phyloP scores from a whole-genome alignment of 2,113 vertebrate species.

The Pteruthius melanotis region DNA sequence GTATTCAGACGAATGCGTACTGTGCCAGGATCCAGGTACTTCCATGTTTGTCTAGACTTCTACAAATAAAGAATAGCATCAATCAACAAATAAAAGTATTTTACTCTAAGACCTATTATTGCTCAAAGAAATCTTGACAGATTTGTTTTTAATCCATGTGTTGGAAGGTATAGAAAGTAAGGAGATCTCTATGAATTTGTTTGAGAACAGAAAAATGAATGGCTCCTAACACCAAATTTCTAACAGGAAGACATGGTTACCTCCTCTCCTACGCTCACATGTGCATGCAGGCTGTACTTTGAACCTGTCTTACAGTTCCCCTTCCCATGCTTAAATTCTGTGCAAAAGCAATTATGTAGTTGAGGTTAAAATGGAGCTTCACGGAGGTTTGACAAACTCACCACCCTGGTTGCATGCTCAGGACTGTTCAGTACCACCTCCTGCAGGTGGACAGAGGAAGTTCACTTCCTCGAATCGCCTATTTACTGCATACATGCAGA shows the following conservation, averaged over 20 bases:
- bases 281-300: not conserved
- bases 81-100: not conserved
- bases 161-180: fast-evolving
- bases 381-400: not conserved
- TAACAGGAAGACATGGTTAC: fast-evolving
- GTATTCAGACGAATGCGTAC: not conserved
- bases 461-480: not conserved
- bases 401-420: fast-evolving
- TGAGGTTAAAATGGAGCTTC: not conserved
- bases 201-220: not conserved
- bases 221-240: not conserved
- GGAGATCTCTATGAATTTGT: not conserved
- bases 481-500: not conserved
- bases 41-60: not conserved
- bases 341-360: not conserved
- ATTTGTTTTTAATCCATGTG: not conserved
- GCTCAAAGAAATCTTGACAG: not conserved
- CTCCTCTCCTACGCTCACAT: not conserved
- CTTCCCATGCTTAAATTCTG: not conserved
- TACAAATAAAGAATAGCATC: not conserved
- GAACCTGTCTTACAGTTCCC: not conserved
- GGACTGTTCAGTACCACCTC: fast-evolving
- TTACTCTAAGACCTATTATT: not conserved
- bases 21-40: not conserved
- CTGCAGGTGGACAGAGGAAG: no score